A percentile compares a stretch with the other conserved stretches of the same genome.
These are phyloP conservation scores for Amblyornis subalaris DNA, from an alignment of 2,113 vertebrate species.

Conservation along the genomic window DNA sequence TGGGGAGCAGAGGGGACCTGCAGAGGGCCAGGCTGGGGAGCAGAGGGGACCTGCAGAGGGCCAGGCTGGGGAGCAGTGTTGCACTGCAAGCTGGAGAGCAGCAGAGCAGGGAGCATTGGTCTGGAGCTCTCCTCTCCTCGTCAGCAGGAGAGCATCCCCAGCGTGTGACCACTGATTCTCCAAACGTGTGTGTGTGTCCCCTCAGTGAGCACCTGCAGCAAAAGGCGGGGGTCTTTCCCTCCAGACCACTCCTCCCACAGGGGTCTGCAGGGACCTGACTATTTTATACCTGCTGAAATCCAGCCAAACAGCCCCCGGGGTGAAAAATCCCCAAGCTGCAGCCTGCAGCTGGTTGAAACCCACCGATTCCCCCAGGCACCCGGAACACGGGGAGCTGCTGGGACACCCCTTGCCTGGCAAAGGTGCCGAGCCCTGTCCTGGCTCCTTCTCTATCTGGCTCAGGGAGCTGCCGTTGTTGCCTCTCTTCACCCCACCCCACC, in stretches of 20 bases:
- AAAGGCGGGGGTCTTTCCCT: background rate
- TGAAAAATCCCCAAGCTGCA: background rate
- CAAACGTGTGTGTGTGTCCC: fast-evolving
- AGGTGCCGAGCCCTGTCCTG: background rate
- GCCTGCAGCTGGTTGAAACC: background rate
- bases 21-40: background rate
- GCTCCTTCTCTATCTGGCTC: background rate
- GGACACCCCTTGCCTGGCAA: background rate
- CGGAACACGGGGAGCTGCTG: background rate
- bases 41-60: background rate
- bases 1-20: background rate
- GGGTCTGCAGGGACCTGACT: background rate
- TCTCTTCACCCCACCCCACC: background rate
- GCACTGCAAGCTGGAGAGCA: background rate
- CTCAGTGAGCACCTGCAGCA: fast-evolving
- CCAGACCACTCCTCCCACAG: background rate
- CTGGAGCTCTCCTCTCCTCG: background rate
- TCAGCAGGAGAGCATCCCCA: background rate
- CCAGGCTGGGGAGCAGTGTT: background rate
- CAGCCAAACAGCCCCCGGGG: background rate
- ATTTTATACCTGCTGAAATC: background rate
- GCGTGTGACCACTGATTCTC: fast-evolving
- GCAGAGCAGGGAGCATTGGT: background rate
- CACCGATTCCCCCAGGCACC: background rate
- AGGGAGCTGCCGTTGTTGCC: background rate